A percentile compares a stretch with the other conserved stretches of the same genome.
These are phyloP conservation scores for Corticium candelabrum DNA, from an alignment of 37 sponge, comb jelly and placozoan species.

Conservation along the genomic window DNA sequence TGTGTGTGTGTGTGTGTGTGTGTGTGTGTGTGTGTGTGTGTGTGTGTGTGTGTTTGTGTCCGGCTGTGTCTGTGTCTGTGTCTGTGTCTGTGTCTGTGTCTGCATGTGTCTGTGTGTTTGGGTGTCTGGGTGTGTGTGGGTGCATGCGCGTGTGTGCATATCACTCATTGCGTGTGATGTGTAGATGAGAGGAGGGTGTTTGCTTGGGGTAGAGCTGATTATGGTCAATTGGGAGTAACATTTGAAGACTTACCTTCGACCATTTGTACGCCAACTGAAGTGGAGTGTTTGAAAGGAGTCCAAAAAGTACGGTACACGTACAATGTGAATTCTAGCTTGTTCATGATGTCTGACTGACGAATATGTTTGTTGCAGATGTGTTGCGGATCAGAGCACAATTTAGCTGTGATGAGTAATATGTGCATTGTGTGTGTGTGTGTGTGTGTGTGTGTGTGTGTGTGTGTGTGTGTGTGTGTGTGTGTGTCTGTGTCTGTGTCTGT, in stretches of 20 bases:
- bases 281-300: constrained; percentile 17
- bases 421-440: too few species aligned
- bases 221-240: constrained; percentile 56
- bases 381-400: constrained; percentile 64
- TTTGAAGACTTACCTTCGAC: neutral
- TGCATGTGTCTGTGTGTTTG: too few species aligned
- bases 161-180: neutral
- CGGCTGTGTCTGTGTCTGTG: neutral
- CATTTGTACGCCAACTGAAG: constrained; percentile 14
- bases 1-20: neutral
- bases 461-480: too few species aligned
- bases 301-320: constrained; percentile 30
- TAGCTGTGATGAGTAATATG: constrained; percentile 48
- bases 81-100: neutral
- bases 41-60: too few species aligned
- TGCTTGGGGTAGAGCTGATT: constrained; percentile 59
- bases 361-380: constrained; percentile 19
- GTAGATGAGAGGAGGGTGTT: constrained; percentile 38
- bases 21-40: neutral
- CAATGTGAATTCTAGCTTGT: too few species aligned
- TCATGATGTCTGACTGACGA: neutral
- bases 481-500: too few species aligned
- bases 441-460: too few species aligned
- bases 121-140: too few species aligned
- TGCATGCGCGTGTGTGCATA: neutral